Base-by-base conservation (phyloP, 2,113 vertebrate species). In the Ivindomyrus marchei region DNA sequence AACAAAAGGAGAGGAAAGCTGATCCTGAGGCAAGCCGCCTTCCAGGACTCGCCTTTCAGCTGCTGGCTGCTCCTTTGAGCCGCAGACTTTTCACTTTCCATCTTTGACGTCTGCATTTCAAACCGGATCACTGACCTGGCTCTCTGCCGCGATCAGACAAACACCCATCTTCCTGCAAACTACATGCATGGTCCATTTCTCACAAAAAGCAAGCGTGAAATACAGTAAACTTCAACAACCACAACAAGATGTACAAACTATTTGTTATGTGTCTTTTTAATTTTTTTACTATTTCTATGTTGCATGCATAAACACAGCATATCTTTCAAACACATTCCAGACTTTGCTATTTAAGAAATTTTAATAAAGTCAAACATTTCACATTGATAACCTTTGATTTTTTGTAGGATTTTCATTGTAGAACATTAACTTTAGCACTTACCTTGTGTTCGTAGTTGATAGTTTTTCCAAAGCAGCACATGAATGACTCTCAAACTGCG, bases 1-100 rank as follows among this genome's bases (percentile, higher is more conserved):
- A 91, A 96, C 92, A 94, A 94, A 93, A 94, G 93, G 91, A 89
- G 70, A 21, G 92, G 94, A 92, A 95, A 96, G 93, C 90, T 92
- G 93, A 96, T 91, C 92, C 92, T 36, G 19, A 91, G 49, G 90
- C 56, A 11, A 89, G 91, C 83, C 91, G 89, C 83, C 74, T 91
- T 92, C 31, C 89, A 21, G 84, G 53, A 91, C 93, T 96, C 94
- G 89, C 0, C 85, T 96, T 95, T 93, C 96, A 93, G 83, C 90
- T 58, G 6, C 42, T 74, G 52, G 58, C 66, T 31, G 90, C 87
- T 56, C 90, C 88, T 5, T 45, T 91, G 74, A 87, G 90, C 89
- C 84, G 91, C 88, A 85, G 90, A 89, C 91, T 89, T 70, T 13
- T 91, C 87, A 42, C 83, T 86, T 89, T 45, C 92, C 85, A 91